These are phyloP conservation scores for Panagrolaimus sp. DNA, from an alignment of 1,140 invertebrate species.

Conservation along the genomic window DNA sequence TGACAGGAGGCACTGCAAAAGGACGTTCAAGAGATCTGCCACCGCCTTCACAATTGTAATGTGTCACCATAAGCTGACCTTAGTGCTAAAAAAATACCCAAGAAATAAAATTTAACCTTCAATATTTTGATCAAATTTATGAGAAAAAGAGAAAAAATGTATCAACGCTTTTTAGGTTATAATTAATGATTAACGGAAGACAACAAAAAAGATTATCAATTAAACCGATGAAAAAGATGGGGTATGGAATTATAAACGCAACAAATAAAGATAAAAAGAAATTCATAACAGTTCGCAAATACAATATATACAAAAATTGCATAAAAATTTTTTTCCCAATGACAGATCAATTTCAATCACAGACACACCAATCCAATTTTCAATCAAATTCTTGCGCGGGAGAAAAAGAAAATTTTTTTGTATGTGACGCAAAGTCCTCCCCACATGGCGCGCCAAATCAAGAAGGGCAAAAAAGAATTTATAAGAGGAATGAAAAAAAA, in stretches of 20 bases:
- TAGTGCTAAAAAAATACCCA: neutral
- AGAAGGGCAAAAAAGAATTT: neutral
- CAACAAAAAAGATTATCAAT: too few species aligned
- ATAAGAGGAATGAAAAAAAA: too few species aligned
- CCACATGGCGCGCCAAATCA: constrained; percentile 4
- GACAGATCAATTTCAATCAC: constrained; percentile 12
- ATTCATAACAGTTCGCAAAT: too few species aligned
- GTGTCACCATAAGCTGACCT: constrained; percentile 14
- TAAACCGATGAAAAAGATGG: too few species aligned
- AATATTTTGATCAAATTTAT: too few species aligned
- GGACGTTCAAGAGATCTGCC: constrained; percentile 11
- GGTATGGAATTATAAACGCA: too few species aligned
- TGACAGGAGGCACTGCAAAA: constrained; percentile 13
- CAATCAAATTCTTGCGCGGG: constrained; percentile 16
- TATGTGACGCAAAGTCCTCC: constrained; percentile 3
- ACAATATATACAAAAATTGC: too few species aligned
- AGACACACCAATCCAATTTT: neutral
- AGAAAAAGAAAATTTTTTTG: neutral
- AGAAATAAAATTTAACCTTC: neutral
- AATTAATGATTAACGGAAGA: too few species aligned
- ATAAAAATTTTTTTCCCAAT: too few species aligned
- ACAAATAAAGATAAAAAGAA: too few species aligned
- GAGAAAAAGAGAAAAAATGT: too few species aligned
- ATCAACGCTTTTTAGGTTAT: too few species aligned
- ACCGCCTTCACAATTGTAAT: constrained; percentile 6